Conservation (phyloP, 2,113 vertebrate species). For the Arvicanthis niloticus region DNA sequence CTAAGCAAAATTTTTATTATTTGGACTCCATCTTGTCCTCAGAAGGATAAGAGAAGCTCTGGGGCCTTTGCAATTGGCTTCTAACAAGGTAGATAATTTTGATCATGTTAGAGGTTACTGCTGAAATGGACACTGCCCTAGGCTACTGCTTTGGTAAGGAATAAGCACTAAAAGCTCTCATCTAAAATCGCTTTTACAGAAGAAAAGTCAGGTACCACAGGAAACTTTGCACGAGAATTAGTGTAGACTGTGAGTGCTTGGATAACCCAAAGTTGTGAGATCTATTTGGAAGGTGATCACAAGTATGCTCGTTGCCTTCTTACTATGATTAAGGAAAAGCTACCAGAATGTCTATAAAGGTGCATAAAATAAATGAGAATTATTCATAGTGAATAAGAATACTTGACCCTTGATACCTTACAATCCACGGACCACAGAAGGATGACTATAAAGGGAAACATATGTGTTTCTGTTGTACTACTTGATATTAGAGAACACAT, state of each 20-base stretch:
- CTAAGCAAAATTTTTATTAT: conserved; percentile 65
- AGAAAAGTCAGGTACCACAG: conserved; percentile 57
- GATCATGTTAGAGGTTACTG: conserved; percentile 59
- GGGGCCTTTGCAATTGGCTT: conserved; percentile 65
- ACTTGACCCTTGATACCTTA: neutral
- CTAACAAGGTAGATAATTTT: conserved; percentile 70
- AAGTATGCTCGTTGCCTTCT: neutral
- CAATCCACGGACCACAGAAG: neutral
- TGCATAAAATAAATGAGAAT: conserved; percentile 4
- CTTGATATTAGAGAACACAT: conserved; percentile 53
- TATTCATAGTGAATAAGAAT: neutral
- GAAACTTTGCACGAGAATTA: conserved; percentile 56
- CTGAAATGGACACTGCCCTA: conserved; percentile 53
- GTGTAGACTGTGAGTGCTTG: neutral
- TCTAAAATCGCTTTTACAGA: conserved; percentile 62
- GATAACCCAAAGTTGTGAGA: conserved; percentile 13
- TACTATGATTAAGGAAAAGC: conserved; percentile 41
- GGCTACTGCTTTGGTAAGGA: conserved; percentile 43
- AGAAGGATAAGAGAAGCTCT: conserved; percentile 60
- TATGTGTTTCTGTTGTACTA: neutral
- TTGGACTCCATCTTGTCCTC: conserved; percentile 49
- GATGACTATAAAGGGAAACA: neutral
- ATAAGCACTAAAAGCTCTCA: neutral
- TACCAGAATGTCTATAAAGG: neutral
- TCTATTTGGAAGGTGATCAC: conserved; percentile 30